Evolutionary conservation across 2,888 invertebrate genomes (phyloP).

Genomic region (Helicoverpa assulta): DNA sequence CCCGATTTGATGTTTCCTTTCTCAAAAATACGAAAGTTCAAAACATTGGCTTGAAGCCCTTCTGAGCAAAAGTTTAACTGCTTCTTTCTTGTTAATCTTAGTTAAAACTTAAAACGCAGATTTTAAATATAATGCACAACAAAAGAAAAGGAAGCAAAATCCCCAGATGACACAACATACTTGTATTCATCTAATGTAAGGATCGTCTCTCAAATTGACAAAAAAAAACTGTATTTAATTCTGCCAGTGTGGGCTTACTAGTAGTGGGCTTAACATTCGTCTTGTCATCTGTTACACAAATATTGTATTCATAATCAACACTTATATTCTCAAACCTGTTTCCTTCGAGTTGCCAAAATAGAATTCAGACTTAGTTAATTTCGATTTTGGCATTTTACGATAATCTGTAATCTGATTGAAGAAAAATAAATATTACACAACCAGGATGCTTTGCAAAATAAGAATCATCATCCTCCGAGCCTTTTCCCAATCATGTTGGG

Average conservation of each 20-base stretch:
- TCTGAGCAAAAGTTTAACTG: neutral
- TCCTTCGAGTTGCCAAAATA: constrained; percentile 13
- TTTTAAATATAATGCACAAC: neutral
- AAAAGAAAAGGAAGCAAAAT: constrained; percentile 11
- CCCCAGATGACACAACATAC: constrained; percentile 5
- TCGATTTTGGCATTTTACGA: constrained; percentile 2
- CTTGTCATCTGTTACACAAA: constrained; percentile 44
- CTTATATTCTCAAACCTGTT: constrained; percentile 20
- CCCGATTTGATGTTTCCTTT: neutral
- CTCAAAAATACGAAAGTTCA: neutral
- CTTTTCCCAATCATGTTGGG: no score
- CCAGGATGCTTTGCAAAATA: neutral
- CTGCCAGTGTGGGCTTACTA: constrained; percentile 40
- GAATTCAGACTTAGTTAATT: neutral
- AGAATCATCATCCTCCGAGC: no score
- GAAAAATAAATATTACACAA: neutral
- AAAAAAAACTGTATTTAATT: constrained; percentile 46
- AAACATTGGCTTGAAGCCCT: neutral
- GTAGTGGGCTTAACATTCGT: constrained; percentile 45
- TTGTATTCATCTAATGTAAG: constrained; percentile 23
- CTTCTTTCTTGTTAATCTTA: neutral
- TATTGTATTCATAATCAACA: constrained; percentile 32
- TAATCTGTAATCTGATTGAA: no score
- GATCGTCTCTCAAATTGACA: constrained; percentile 19
- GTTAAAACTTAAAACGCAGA: neutral